phyloP scores from a whole-genome alignment of 1,140 invertebrate species.

The Andricus grossulariae region DNA sequence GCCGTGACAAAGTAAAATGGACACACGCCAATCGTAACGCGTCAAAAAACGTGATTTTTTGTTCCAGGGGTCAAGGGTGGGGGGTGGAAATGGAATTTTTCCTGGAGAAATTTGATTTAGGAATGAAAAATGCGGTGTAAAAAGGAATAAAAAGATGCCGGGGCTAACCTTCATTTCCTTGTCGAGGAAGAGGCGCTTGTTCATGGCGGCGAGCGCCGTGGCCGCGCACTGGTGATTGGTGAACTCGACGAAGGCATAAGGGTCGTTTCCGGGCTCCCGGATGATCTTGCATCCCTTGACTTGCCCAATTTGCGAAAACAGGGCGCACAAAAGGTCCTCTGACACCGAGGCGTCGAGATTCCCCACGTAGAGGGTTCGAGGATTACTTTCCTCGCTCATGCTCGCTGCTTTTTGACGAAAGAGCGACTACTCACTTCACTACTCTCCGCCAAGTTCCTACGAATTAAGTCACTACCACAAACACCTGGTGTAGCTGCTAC shows the following conservation, averaged over 20 bases:
- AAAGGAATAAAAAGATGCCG: slow-evolving; percentile 2
- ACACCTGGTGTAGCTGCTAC: slow-evolving; percentile 18
- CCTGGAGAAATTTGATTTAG: not conserved
- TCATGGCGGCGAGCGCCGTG: slow-evolving; percentile 97
- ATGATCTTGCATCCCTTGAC: slow-evolving; percentile 99
- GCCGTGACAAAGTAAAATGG: not conserved
- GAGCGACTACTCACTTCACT: slow-evolving; percentile 32
- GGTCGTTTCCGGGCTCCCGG: slow-evolving; percentile 96
- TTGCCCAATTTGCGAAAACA: slow-evolving; percentile 96
- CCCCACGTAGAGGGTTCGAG: slow-evolving; percentile 95
- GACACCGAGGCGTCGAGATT: slow-evolving; percentile 95
- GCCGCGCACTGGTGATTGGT: slow-evolving; percentile 94
- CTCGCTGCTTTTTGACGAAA: slow-evolving; percentile 51
- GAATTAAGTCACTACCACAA: slow-evolving; percentile 27
- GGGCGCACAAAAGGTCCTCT: slow-evolving; percentile 93
- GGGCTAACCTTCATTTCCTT: slow-evolving; percentile 97
- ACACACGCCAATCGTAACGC: not conserved
- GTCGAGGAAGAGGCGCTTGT: slow-evolving; percentile 95
- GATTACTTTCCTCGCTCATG: slow-evolving; percentile 87
- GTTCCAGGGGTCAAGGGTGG: not conserved
- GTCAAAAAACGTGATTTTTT: not conserved
- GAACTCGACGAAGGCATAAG: slow-evolving; percentile 99
- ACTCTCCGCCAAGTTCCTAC: not conserved
- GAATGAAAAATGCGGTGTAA: not conserved
- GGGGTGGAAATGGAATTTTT: not conserved